Base-by-base conservation (phyloP, 2,888 invertebrate genomes). In the Alloscopus bannaensis region DNA sequence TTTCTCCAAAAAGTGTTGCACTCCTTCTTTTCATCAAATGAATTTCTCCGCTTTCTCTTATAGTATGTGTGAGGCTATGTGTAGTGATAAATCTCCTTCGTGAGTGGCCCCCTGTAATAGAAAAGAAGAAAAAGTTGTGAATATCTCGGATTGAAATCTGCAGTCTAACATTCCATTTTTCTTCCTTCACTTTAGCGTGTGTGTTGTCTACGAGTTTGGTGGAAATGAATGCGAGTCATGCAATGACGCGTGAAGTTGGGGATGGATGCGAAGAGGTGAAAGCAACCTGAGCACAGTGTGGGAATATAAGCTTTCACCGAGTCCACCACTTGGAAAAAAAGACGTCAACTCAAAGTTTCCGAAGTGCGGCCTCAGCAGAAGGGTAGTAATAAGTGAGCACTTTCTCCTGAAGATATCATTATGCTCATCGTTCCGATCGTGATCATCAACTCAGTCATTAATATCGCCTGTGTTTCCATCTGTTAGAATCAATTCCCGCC, bases 191-290 rank as follows among this genome's bases (percentile, higher is more conserved):
- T 11, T 20, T 18, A 31, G n/a, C n/a, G n/a, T n/a, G n/a, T n/a
- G n/a, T n/a, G n/a, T n/a, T n/a, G n/a, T n/a, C n/a, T n/a, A n/a
- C n/a, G n/a, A n/a, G n/a, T n/a, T n/a, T n/a, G 1, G 3, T 50
- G 26, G 18, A 45, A 45, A 71, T 60, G 71, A 40, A 40, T 62
- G n/a, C 60, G 55, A 72, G 55, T 64, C 52, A 55, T 72, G 72
- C 72, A 55, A 72, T 62, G 64, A 64, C 62, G 60, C 71, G 71
- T 71, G 62, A 60, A 71, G 59, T 26, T 31, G 62, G 62, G 24
- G 13, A 20, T 20, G 60, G 20, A 60, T 50, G 71, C 31, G 50
- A 26, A 59, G 55, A 40, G 40, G 8, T 40, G 40, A 28, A 28
- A n/a, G n/a, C n/a, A n/a, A n/a, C n/a, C n/a, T n/a, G n/a, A n/a